Percentiles rank a stretch among this genome's conserved stretches.
These are phyloP conservation scores for Geophilus truncorum DNA, from an alignment of 2,888 invertebrate genomes.

Conservation along the genomic window DNA sequence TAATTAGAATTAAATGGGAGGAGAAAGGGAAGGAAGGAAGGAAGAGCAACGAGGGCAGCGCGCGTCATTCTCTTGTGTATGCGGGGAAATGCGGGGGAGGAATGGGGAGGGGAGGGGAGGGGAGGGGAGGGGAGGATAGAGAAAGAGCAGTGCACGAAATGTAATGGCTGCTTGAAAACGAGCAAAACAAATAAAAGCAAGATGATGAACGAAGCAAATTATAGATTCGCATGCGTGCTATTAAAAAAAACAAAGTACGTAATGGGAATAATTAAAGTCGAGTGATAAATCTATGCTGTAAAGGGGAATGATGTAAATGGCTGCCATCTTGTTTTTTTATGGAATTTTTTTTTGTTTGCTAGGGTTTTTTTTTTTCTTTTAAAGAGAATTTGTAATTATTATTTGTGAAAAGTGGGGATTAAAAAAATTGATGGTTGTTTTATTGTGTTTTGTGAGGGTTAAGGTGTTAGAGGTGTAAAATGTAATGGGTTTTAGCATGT, in stretches of 20 bases:
- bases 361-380: too few relatives aligned
- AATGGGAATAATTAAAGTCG: not conserved
- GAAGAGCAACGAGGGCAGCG: not conserved
- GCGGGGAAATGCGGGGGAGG: too few relatives aligned
- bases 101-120: too few relatives aligned
- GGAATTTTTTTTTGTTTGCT: too few relatives aligned
- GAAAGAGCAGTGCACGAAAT: not conserved
- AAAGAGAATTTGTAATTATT: too few relatives aligned
- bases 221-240: not conserved
- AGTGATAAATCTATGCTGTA: not conserved
- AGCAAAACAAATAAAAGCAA: constrained; percentile 31
- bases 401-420: too few relatives aligned
- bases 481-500: too few relatives aligned
- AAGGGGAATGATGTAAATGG: not conserved
- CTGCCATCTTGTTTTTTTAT: not conserved
- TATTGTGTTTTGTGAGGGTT: too few relatives aligned
- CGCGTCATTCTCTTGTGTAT: too few relatives aligned
- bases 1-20: constrained; percentile 33
- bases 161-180: constrained; percentile 30
- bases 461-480: too few relatives aligned
- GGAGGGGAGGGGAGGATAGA: not conserved
- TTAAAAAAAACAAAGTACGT: not conserved
- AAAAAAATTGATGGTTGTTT: too few relatives aligned
- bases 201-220: constrained; percentile 14
- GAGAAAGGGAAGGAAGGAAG: not conserved